Base-by-base conservation (phyloP, 2,888 invertebrate genomes). In the Euplagia quadripunctaria region DNA sequence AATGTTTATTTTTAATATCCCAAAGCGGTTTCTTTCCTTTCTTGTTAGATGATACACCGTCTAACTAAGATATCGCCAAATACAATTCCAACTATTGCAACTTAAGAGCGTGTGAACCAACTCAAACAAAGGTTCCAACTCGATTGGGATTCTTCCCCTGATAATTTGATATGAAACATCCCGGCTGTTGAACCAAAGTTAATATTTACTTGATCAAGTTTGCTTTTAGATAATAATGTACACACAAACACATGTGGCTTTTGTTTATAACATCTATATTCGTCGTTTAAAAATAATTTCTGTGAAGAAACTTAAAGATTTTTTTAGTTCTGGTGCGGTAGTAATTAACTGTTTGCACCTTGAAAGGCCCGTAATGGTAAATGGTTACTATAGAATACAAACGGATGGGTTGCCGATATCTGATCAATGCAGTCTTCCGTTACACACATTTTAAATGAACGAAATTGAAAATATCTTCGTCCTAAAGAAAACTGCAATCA, bases 251-350 rank as follows among this genome's bases (percentile, higher is more conserved):
- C 74, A 79, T 77, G 49, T 76, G 79, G 71, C 55, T 31, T 58
- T 72, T 84, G 79, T 85, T 85, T 85, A 82, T 67, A 66, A 74
- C 73, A 63, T 76, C 78, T 78, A 71, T 84, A 79, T 82, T 72
- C 64, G 64, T 41, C 46, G 46, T 73, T 63, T 65, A 72, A 77
- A 80, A 76, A 72, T 79, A 79, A 74, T 70, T 71, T 49, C 49
- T 41, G 58, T 66, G 31, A 71, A 68, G 49, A 66, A 58, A 11
- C 41, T 31, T 41, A 66, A 51, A 51, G 31, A 4, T 46, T 46
- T 46, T 46, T 46, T 46, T 46, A 46, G 9, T 31, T 3, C 43
- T 46, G 9, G 9, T 46, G 8, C 43, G 43, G 43, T 46, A 4
- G 43, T 46, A 6, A 46, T 46, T 46, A 8, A 46, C 8, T 46